Evolutionary conservation across 2,113 vertebrate species (phyloP), one percentile per base, ranked within the genome.

Genomic region (Catharus minimus): DNA sequence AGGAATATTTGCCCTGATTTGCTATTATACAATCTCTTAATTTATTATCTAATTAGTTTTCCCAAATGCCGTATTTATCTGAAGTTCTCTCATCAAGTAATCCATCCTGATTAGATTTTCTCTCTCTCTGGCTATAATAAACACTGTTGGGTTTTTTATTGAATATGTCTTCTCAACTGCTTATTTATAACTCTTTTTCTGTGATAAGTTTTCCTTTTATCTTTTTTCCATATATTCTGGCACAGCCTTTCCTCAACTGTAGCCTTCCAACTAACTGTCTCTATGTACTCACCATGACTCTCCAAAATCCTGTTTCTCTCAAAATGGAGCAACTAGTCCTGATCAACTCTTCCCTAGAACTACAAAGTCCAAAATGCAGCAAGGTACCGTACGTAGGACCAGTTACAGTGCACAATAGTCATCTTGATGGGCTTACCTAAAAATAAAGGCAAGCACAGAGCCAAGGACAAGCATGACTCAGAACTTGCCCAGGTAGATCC

Each of bases 31-130:
- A 57, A 13, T 81, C 20, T 88, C 72, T 72, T 86, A 61, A 72
- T 85, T 65, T 93, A 90, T 83, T 56, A 64, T 67, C 65, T 93
- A 88, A 86, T 82, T 83, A 88, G 33, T 57, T 93, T 90, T 83
- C 65, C 46, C 56, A 93, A 90, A 88, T 77, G 61, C 26, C 9
- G 0, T 67, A 78, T 91, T 95, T 90, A 81, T 88, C 56, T 81
- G 46, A 82, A 90, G 28, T 88, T 94, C 44, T 77, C 57, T 89
- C 52, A 74, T 92, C 52, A 78, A 65, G 44, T 86, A 92, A 61
- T 75, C 33, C 73, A 75, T 74, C 57, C 73, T 83, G 68, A 88
- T 77, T 85, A 81, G 58, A 86, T 89, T 90, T 94, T 84, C 33
- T 36, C 20, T 90, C 49, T 86, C 17, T 41, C 24, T 78, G 4